phyloP scores from a whole-genome alignment of 2,113 vertebrate species.

The Rana temporaria region DNA sequence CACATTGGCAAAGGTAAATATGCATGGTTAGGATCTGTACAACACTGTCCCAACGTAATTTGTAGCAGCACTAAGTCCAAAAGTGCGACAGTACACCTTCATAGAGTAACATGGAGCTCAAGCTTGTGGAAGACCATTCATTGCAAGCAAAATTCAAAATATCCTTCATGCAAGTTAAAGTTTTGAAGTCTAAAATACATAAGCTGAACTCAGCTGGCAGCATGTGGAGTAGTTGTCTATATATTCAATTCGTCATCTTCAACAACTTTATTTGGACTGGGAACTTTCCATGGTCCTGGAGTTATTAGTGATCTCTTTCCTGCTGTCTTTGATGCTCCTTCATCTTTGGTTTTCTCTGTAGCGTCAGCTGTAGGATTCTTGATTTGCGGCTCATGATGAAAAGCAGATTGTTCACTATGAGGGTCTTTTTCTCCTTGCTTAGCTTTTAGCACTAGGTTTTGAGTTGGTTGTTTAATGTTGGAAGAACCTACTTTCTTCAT shows the following conservation, averaged over 20 bases:
- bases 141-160: constrained; percentile 59
- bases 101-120: constrained; percentile 50
- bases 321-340: constrained; percentile 64
- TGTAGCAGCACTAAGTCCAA: constrained; percentile 58
- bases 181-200: not conserved
- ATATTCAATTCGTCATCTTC: constrained; percentile 56
- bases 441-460: constrained; percentile 63
- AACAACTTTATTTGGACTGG: constrained; percentile 78
- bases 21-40: constrained; percentile 61
- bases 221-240: constrained; percentile 8
- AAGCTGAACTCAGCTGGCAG: not conserved
- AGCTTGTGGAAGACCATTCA: constrained; percentile 57
- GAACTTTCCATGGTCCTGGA: constrained; percentile 94
- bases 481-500: constrained; percentile 40
- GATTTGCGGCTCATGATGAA: constrained; percentile 41
- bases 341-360: constrained; percentile 62
- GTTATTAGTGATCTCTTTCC: constrained; percentile 82
- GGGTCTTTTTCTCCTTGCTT: constrained; percentile 60
- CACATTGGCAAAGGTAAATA: constrained; percentile 61
- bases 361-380: constrained; percentile 54
- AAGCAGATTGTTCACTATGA: constrained; percentile 15
- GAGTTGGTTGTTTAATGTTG: constrained; percentile 64
- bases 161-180: constrained; percentile 68
- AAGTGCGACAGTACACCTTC: constrained; percentile 59
- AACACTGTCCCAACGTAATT: constrained; percentile 52